Evolutionary conservation across 2,797 vertebrate species (phyloP), one percentile per base, ranked within the genome.

Genomic region (Petrocephalus sullivani): DNA sequence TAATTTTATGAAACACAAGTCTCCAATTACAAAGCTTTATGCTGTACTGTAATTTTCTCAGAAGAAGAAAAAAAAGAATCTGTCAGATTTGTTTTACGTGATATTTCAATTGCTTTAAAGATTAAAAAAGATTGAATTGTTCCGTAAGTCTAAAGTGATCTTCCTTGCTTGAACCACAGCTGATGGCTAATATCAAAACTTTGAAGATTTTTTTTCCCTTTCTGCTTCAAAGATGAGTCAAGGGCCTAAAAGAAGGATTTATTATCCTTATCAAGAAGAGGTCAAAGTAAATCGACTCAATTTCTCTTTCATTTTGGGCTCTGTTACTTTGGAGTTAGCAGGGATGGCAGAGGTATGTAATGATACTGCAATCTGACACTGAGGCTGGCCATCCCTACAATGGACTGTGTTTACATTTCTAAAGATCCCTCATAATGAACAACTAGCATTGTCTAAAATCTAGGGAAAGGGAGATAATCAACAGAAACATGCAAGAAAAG

Each of bases 191-290:
- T 28, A 87, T 61, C n/a, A 61, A 61, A 64, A 64, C 85, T 57
- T 46, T 86, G 56, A 86, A 86, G 56, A 58, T 46, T 33, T 87
- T 60, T 61, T 21, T 14, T 2, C 4, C 56, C 53, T 58, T 33
- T 82, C 71, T 57, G 10, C 67, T 88, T 49, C 54, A 37, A 88
- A 87, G 64, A 54, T 33, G 87, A 90, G 88, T 88, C 88, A 91
- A 92, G 90, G 78, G 90, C 90, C 90, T 82, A 7, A 87, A 90
- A 90, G 88, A 90, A 61, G 87, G 91, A 92, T 93, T 93, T 91
- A 93, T 93, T 92, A 91, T 92, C 89, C 90, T 91, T 92, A 92
- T 93, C 90, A 91, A 91, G 93, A 93, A 91, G 28, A 61, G 89
- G 89, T 90, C 86, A 91, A 91, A 91, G 91, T 91, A 93, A 92